Conservation (phyloP, 2,888 invertebrate genomes). For the Megastigmus dorsalis region DNA sequence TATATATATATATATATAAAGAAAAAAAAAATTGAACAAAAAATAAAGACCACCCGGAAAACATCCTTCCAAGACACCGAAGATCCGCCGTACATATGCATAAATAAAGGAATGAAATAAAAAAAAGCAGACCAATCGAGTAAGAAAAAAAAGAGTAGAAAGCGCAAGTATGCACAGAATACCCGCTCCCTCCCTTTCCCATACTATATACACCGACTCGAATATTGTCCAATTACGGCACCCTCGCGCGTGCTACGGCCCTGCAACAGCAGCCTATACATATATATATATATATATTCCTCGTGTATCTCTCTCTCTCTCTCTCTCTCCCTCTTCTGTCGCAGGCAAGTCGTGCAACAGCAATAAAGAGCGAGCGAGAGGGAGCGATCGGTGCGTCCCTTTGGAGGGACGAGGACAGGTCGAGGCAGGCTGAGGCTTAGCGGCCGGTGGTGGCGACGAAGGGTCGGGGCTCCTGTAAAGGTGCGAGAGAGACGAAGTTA, state of each 20-base stretch:
- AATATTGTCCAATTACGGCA: conserved; percentile 42
- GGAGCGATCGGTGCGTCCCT: conserved; percentile 18
- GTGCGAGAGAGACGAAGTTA: conserved; percentile 5
- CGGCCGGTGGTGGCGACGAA: not conserved
- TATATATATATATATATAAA: conserved; percentile 11
- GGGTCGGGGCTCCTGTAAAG: conserved; percentile 29
- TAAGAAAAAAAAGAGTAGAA: conserved; percentile 1
- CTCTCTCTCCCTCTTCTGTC: not conserved
- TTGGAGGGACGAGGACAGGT: conserved; percentile 18
- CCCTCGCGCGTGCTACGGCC: conserved; percentile 24
- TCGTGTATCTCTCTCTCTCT: conserved; percentile 7
- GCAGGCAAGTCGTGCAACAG: not conserved
- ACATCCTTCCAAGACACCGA: not conserved
- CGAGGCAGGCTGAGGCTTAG: not conserved
- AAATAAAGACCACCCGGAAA: conserved; percentile 39
- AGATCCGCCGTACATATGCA: no score
- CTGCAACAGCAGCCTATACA: conserved; percentile 28
- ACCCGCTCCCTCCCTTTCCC: not conserved
- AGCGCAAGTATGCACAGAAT: not conserved
- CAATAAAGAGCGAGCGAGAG: conserved; percentile 10
- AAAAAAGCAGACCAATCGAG: not conserved
- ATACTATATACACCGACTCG: not conserved
- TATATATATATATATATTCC: no score
- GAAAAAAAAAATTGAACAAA: conserved; percentile 7
- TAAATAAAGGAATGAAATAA: not conserved